These are phyloP conservation scores for Urocynchramus pylzowi DNA, from an alignment of 2,113 vertebrate species.

Conservation along the genomic window DNA sequence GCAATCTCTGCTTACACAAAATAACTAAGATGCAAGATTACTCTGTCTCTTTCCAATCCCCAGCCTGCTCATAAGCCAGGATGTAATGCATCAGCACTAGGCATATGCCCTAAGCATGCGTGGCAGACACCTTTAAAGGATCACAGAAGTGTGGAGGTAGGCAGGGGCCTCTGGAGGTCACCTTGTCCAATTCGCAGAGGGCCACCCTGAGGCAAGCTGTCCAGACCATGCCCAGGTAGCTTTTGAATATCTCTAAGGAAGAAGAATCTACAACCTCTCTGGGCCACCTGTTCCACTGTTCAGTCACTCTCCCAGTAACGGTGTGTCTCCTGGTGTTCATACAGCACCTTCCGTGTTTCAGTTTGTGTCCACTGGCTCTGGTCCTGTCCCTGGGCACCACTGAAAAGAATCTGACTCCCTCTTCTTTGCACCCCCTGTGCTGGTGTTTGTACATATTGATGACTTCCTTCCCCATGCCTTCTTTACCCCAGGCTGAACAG, in stretches of 20 bases:
- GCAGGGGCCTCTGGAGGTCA: neutral
- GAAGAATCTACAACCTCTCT: neutral
- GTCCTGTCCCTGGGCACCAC: neutral
- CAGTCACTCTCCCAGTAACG: neutral
- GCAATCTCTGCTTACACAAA: neutral
- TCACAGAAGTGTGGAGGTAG: neutral
- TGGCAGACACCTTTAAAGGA: neutral
- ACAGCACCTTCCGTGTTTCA: neutral
- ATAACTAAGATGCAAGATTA: neutral
- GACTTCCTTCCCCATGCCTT: neutral
- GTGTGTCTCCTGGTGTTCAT: neutral
- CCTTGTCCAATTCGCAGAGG: neutral
- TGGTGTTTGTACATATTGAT: neutral
- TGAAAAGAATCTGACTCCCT: neutral
- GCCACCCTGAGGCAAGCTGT: neutral
- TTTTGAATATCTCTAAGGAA: neutral
- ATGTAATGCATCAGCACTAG: neutral
- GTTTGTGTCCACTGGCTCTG: neutral
- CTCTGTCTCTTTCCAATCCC: neutral
- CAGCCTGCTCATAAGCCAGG: neutral
- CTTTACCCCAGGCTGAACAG: neutral
- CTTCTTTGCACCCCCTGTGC: neutral
- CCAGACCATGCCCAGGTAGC: neutral
- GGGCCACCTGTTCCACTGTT: neutral
- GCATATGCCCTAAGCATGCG: accelerated